Evolutionary conservation across 2,113 vertebrate genomes (phyloP).

Genomic region (Melospiza melodia): DNA sequence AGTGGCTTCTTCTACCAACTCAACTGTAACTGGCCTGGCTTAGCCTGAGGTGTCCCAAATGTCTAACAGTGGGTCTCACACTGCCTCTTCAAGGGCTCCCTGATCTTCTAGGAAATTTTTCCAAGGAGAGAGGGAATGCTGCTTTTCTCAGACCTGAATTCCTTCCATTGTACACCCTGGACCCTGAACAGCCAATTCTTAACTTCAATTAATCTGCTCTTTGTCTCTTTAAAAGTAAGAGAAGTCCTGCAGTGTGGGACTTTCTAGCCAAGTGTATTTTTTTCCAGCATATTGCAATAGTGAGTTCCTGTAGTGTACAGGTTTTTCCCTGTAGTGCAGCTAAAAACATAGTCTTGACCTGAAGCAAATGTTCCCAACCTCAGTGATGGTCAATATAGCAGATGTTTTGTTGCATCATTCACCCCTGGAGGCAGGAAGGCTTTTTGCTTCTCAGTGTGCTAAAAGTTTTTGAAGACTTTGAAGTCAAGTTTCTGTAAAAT

Average conservation of each 20-base stretch:
- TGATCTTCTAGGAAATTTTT: not conserved
- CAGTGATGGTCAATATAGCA: slow-evolving; percentile 16
- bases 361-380: slow-evolving; percentile 17
- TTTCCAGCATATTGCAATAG: slow-evolving; percentile 6
- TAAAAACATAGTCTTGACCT: not conserved
- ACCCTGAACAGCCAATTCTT: not conserved
- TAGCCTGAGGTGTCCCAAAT: not conserved
- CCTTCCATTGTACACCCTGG: not conserved
- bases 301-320: not conserved
- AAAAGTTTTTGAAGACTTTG: not conserved
- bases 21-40: not conserved
- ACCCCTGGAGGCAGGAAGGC: not conserved
- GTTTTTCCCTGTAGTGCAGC: slow-evolving; percentile 39
- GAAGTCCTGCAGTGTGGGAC: not conserved
- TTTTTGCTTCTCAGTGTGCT: not conserved
- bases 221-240: not conserved
- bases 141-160: not conserved
- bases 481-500: not conserved
- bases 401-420: slow-evolving; percentile 40
- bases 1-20: not conserved
- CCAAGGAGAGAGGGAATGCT: not conserved
- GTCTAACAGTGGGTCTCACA: not conserved
- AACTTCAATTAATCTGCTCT: not conserved
- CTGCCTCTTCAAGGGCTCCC: not conserved
- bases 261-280: not conserved